Evolutionary conservation across 2,888 invertebrate genomes (phyloP).

Genomic region (Ethmia dodecea): DNA sequence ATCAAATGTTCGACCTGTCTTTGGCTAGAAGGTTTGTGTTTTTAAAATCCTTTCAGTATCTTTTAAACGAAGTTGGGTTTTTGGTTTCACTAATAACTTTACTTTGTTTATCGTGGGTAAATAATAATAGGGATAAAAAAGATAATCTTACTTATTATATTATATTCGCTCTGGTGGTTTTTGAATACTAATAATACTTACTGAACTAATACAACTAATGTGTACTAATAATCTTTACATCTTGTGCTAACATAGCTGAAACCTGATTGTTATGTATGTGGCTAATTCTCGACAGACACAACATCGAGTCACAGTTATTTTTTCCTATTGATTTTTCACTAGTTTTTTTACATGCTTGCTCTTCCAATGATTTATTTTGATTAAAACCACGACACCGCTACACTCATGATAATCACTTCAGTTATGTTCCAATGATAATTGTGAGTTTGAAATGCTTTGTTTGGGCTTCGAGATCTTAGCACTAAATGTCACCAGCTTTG

Average conservation of each 20-base stretch:
- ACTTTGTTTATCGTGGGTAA: too few species aligned
- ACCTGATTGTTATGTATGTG: conserved; percentile 69
- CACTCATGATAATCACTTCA: conserved; percentile 71
- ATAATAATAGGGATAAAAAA: too few species aligned
- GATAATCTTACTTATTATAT: too few species aligned
- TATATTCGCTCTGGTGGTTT: too few species aligned
- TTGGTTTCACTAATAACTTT: too few species aligned
- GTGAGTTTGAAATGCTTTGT: conserved; percentile 40
- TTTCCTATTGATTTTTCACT: conserved; percentile 14
- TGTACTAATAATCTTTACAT: too few species aligned
- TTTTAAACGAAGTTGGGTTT: too few species aligned
- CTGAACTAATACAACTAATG: too few species aligned
- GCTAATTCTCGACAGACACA: conserved; percentile 68
- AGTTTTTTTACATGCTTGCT: conserved; percentile 6
- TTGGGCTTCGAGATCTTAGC: conserved; percentile 15
- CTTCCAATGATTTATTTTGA: conserved; percentile 8
- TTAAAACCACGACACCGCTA: conserved; percentile 29
- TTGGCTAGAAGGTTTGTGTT: too few species aligned
- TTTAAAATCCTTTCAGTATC: too few species aligned
- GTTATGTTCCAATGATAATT: conserved; percentile 47
- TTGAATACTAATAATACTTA: too few species aligned
- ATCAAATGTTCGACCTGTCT: too few species aligned
- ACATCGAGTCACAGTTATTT: conserved; percentile 23
- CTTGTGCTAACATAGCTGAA: conserved; percentile 62
- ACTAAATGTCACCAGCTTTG: not conserved